phyloP scores from a whole-genome alignment of 1,140 invertebrate genomes.

The Dendrolimus kikuchii region DNA sequence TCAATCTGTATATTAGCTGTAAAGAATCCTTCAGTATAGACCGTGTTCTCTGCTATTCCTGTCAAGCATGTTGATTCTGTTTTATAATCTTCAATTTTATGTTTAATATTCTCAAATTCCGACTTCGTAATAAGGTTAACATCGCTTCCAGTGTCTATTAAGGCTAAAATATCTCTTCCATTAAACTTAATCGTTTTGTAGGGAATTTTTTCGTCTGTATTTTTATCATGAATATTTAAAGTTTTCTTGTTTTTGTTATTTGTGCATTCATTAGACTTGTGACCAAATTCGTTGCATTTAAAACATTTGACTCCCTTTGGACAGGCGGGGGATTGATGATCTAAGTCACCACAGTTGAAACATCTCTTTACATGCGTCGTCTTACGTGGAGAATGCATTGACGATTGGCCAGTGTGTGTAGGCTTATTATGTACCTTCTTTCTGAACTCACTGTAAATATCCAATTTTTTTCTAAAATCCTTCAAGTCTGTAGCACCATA shows the following conservation, averaged over 20 bases:
- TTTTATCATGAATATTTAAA: conserved; percentile 9
- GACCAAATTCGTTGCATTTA: conserved; percentile 19
- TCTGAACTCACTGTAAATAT: conserved; percentile 22
- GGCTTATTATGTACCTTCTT: conserved; percentile 10
- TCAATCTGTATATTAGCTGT: conserved; percentile 12
- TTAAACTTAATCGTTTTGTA: conserved; percentile 14
- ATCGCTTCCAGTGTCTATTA: conserved; percentile 20
- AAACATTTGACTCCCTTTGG: conserved; percentile 27
- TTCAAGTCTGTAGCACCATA: conserved; percentile 32
- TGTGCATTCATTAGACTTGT: conserved; percentile 15
- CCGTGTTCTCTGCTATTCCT: conserved; percentile 13
- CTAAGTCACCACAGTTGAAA: conserved; percentile 18
- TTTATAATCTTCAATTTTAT: conserved; percentile 1
- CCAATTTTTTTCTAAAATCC: conserved; percentile 30
- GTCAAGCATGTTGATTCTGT: conserved; percentile 2
- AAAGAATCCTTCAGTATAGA: conserved; percentile 11
- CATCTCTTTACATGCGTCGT: conserved; percentile 15
- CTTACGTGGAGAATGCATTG: no score
- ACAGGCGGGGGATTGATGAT: conserved; percentile 12
- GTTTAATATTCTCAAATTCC: conserved; percentile 6
- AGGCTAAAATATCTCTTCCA: background rate
- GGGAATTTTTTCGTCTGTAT: conserved; percentile 1
- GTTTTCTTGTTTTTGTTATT: conserved; percentile 9
- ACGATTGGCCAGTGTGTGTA: no score
- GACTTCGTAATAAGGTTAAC: conserved; percentile 10